Evolutionary conservation across 2,888 invertebrate species (phyloP).

Genomic region (Actias luna): DNA sequence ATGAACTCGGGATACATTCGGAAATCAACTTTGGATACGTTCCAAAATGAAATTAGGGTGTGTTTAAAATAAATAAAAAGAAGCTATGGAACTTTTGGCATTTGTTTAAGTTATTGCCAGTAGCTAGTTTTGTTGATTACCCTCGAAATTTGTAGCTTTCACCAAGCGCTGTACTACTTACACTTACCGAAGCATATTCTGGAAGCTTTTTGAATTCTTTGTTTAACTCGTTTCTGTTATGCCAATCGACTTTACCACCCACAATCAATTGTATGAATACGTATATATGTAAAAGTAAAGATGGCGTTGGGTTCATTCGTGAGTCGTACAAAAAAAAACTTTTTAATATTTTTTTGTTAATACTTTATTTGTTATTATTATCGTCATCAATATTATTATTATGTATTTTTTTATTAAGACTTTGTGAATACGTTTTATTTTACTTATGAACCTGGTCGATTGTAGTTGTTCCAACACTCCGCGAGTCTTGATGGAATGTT

Average conservation of each 20-base stretch:
- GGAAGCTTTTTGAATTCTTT: no score
- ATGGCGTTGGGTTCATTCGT: conserved; percentile 16
- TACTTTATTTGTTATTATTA: conserved; percentile 43
- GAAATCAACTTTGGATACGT: background rate
- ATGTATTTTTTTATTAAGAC: conserved; percentile 37
- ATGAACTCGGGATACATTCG: no score
- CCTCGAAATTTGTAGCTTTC: no score
- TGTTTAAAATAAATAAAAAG: background rate
- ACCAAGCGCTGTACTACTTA: no score
- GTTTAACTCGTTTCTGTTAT: background rate
- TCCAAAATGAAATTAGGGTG: background rate
- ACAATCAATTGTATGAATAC: background rate
- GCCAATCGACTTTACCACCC: background rate
- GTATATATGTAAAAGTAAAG: conserved; percentile 7
- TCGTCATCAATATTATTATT: conserved; percentile 37
- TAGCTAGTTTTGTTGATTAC: no score
- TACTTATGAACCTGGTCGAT: conserved; percentile 30
- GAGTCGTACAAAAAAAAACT: conserved; percentile 26
- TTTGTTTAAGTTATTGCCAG: no score
- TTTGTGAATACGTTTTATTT: conserved; percentile 38
- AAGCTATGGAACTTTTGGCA: no score
- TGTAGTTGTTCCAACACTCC: background rate
- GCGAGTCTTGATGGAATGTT: conserved; percentile 8
- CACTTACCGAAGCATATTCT: no score
- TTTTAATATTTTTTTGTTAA: conserved; percentile 33